Conservation (phyloP, 2,113 vertebrate species). For the Poicephalus gulielmi region DNA sequence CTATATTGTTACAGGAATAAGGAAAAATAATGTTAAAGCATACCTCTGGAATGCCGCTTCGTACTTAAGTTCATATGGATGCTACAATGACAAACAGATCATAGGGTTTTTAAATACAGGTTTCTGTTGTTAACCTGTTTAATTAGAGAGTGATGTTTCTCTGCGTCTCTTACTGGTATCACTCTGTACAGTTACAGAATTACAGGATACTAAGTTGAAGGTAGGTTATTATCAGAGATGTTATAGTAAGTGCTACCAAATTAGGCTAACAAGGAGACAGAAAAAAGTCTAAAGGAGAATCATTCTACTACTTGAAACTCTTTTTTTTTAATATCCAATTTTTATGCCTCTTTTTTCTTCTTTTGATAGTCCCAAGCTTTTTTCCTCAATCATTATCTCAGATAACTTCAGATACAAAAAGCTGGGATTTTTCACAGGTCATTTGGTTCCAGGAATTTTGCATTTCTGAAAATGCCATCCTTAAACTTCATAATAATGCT, state of each 20-base stretch:
- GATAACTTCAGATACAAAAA: not conserved
- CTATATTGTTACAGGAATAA: fast-evolving
- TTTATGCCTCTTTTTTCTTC: not conserved
- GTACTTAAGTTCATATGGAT: not conserved
- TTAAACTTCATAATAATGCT: not conserved
- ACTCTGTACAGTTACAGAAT: not conserved
- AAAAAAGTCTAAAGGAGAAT: fast-evolving
- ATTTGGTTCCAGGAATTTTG: not conserved
- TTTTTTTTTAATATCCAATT: not conserved
- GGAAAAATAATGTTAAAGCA: fast-evolving
- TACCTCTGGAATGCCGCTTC: not conserved
- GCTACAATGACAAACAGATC: not conserved
- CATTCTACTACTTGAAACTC: not conserved
- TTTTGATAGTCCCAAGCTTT: not conserved
- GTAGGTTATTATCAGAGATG: not conserved
- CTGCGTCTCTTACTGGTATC: not conserved
- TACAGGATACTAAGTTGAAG: not conserved
- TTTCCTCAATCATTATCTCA: not conserved
- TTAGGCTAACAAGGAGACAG: not conserved
- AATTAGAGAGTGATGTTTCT: not conserved
- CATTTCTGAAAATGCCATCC: not conserved
- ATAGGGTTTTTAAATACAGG: not conserved
- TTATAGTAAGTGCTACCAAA: not conserved
- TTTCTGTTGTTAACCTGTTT: not conserved
- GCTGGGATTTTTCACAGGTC: not conserved